Conservation (phyloP, 2,113 vertebrate genomes). For the Zonotrichia leucophrys region DNA sequence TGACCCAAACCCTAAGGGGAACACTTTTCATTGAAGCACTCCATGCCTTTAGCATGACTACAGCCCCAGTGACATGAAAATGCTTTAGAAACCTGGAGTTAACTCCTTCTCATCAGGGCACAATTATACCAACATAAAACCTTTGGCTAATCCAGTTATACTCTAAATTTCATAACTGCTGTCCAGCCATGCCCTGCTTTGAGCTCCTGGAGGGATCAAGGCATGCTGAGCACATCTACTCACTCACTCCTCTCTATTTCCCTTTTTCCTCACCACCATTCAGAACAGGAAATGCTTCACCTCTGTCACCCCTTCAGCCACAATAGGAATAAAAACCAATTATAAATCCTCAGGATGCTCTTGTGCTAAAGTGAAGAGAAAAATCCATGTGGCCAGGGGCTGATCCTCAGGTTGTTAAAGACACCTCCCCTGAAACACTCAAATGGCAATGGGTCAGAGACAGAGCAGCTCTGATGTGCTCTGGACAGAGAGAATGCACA, state of each 20-base stretch:
- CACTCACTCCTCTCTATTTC: neutral
- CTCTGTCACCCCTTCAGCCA: neutral
- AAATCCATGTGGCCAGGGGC: neutral
- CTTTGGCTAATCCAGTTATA: neutral
- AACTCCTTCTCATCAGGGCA: neutral
- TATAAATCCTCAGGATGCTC: neutral
- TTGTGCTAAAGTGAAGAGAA: neutral
- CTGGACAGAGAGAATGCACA: neutral
- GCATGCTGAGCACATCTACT: neutral
- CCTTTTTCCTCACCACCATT: neutral
- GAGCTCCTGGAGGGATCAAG: neutral
- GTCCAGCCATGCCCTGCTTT: neutral
- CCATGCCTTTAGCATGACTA: neutral
- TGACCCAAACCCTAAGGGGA: neutral
- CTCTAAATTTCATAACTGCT: neutral
- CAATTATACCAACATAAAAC: neutral
- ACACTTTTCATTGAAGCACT: neutral
- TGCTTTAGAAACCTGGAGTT: neutral
- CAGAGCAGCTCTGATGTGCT: neutral
- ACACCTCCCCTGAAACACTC: neutral
- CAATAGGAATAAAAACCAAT: neutral
- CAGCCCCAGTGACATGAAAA: neutral
- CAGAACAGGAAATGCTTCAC: neutral
- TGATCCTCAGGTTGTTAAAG: neutral
- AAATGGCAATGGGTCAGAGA: fast-evolving